These are phyloP conservation scores for Etheostoma cragini DNA, from an alignment of 2,113 vertebrate genomes.

Conservation along the genomic window DNA sequence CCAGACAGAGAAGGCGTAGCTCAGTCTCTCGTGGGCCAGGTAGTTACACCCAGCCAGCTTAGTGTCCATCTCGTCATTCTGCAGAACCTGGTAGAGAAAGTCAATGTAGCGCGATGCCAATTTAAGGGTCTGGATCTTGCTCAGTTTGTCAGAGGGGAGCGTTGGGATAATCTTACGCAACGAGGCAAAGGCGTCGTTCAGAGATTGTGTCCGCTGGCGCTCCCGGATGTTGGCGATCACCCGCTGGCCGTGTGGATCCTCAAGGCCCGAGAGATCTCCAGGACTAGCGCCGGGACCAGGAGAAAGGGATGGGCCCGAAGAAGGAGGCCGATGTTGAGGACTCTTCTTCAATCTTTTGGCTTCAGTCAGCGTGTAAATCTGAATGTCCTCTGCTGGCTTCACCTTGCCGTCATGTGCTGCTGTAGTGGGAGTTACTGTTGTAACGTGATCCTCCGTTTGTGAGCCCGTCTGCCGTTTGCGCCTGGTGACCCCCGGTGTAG, in stretches of 20 bases:
- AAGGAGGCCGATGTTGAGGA: constrained; percentile 70
- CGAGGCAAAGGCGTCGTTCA: constrained; percentile 92
- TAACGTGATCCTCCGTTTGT: constrained; percentile 56
- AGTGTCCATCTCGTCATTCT: constrained; percentile 89
- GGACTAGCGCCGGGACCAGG: constrained; percentile 61
- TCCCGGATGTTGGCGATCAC: constrained; percentile 93
- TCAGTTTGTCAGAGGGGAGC: constrained; percentile 92
- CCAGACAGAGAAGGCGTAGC: constrained; percentile 94
- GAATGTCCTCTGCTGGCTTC: constrained; percentile 55
- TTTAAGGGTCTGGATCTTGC: constrained; percentile 94
- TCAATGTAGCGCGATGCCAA: constrained; percentile 93
- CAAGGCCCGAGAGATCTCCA: constrained; percentile 61
- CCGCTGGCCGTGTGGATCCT: constrained; percentile 88
- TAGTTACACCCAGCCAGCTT: constrained; percentile 90
- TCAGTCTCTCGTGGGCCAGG: constrained; percentile 91
- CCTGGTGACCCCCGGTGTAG: constrained; percentile 63
- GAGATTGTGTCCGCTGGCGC: constrained; percentile 90
- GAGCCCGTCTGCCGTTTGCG: constrained; percentile 81
- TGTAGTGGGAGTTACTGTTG: constrained; percentile 14
- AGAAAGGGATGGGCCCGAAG: constrained; percentile 67
- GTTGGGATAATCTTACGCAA: constrained; percentile 93
- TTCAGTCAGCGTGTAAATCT: constrained; percentile 41
- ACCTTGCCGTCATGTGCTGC: constrained; percentile 46
- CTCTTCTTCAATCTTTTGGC: constrained; percentile 80
- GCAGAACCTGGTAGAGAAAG: constrained; percentile 92